Conservation (phyloP, 1,140 invertebrate species). For the Druon quercuslanigerum region DNA sequence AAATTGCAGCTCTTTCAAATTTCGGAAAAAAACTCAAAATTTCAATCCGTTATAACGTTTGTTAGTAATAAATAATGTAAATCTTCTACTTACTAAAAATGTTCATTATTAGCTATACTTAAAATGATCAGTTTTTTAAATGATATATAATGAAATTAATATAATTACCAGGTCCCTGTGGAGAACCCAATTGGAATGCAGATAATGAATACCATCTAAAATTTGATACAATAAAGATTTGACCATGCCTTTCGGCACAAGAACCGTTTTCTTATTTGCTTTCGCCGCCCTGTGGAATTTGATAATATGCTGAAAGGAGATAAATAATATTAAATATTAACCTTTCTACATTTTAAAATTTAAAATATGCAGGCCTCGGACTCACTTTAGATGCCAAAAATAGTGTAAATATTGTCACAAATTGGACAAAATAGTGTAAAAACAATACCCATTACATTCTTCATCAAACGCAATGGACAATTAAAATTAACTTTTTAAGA, state of each 20-base stretch:
- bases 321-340: neutral
- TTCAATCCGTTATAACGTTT: neutral
- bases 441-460: too few relatives aligned
- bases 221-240: conserved; percentile 99
- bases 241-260: conserved; percentile 98
- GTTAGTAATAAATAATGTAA: neutral
- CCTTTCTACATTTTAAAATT: neutral
- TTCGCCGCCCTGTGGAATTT: conserved; percentile 99
- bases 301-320: conserved; percentile 91
- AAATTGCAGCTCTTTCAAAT: too few relatives aligned
- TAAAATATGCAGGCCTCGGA: neutral
- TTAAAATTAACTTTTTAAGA: too few relatives aligned
- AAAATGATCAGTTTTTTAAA: conserved; percentile 36
- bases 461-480: too few relatives aligned
- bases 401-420: too few relatives aligned
- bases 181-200: conserved; percentile 99
- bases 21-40: neutral
- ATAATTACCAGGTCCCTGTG: conserved; percentile 94
- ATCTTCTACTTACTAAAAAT: neutral
- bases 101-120: neutral
- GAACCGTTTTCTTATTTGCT: conserved; percentile 97
- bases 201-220: conserved; percentile 98
- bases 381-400: too few relatives aligned
- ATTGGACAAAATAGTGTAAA: too few relatives aligned
- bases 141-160: conserved; percentile 34